A percentile compares a stretch with the other conserved stretches of the same genome.
Evolutionary conservation across 2,888 invertebrate species (phyloP).

Genomic region (Agrochola lychnidis): DNA sequence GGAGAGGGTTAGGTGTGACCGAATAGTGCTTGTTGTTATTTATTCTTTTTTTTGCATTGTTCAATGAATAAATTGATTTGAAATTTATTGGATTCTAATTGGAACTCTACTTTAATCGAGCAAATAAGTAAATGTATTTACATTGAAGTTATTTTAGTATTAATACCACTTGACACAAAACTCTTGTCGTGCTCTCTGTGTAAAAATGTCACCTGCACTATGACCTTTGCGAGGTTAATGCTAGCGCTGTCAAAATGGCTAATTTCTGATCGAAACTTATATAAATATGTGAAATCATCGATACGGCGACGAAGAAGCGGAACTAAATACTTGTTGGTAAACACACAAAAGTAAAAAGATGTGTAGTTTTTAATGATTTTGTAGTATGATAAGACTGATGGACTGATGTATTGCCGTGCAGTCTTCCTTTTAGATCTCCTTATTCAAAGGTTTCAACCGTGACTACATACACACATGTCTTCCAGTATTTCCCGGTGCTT

Average conservation of each 20-base stretch:
- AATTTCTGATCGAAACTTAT: not conserved
- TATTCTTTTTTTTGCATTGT: not conserved
- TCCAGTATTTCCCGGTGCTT: conserved; percentile 1
- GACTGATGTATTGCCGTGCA: not conserved
- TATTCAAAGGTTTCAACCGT: conserved; percentile 14
- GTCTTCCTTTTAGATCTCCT: not conserved
- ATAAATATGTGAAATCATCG: not conserved
- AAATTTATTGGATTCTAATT: conserved; percentile 1
- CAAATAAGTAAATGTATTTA: not conserved
- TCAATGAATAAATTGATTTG: not conserved
- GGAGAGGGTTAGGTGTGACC: conserved; percentile 31
- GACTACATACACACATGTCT: conserved; percentile 3
- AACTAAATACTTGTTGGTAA: not conserved
- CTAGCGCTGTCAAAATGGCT: not conserved
- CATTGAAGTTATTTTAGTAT: not conserved
- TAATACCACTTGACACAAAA: not conserved
- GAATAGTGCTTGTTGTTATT: not conserved
- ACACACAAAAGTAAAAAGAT: not conserved
- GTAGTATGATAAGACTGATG: not conserved
- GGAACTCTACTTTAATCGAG: not conserved
- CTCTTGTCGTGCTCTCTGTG: not conserved
- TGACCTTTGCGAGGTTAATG: not conserved
- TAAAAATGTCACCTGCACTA: not conserved
- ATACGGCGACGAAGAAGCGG: no score
- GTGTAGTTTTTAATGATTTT: not conserved